Conservation (phyloP, 2,113 vertebrate genomes). For the Syrmaticus mikado region DNA sequence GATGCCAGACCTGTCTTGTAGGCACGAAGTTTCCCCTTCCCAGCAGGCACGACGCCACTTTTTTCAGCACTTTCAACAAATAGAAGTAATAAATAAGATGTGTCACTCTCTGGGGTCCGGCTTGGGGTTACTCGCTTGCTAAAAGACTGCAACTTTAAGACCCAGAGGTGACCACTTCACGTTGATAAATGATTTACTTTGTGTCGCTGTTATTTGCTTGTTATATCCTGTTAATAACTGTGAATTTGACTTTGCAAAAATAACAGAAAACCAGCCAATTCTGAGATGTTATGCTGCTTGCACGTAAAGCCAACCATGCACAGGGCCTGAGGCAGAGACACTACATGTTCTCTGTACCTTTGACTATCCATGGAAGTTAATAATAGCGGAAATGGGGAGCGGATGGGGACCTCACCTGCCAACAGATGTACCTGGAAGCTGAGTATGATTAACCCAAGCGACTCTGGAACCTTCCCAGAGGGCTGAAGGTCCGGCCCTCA, state of each 20-base stretch:
- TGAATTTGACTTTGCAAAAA: background rate
- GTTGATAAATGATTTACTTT: background rate
- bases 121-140: background rate
- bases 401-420: rapidly evolving
- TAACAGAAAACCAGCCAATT: background rate
- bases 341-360: background rate
- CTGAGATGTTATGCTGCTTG: rapidly evolving
- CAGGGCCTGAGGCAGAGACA: background rate
- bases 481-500: background rate
- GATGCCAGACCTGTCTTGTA: background rate
- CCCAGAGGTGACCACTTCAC: background rate
- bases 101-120: background rate
- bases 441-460: background rate
- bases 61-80: background rate
- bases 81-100: background rate
- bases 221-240: rapidly evolving
- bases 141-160: background rate
- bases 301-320: background rate
- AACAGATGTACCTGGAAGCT: background rate
- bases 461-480: background rate
- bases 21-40: background rate
- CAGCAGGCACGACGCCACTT: background rate
- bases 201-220: background rate
- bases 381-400: background rate
- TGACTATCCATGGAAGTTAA: background rate